Percentiles rank a stretch among this genome's conserved stretches.
phyloP scores from a whole-genome alignment of 1,140 invertebrate species.

The Uloborus diversus region DNA sequence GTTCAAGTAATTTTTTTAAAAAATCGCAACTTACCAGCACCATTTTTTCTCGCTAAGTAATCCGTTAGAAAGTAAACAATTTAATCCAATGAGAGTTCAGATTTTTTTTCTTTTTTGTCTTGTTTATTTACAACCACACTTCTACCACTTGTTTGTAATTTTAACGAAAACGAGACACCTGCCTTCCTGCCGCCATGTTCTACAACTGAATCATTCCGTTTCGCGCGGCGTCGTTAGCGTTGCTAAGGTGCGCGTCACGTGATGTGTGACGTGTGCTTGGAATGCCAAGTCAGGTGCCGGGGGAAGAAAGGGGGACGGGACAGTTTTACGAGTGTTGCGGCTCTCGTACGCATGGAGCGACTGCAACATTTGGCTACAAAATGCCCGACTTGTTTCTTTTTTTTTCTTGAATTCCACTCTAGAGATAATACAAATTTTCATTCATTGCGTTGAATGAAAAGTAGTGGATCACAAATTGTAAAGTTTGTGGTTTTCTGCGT shows the following conservation, averaged over 20 bases:
- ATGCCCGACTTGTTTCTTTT: background rate
- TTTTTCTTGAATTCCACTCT: background rate
- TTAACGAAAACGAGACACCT: slow-evolving; percentile 15
- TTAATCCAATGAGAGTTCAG: slow-evolving; percentile 42
- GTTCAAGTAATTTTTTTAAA: slow-evolving; percentile 7
- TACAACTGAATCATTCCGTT: slow-evolving; percentile 28
- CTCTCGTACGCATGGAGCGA: background rate
- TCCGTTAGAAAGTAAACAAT: slow-evolving; percentile 10
- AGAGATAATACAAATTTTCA: no score
- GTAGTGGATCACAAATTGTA: no score
- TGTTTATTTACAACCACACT: slow-evolving; percentile 12
- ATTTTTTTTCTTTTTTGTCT: no score
- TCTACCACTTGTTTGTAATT: slow-evolving; percentile 43
- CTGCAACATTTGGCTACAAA: slow-evolving; percentile 9
- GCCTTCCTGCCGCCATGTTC: slow-evolving; percentile 32
- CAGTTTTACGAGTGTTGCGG: slow-evolving; percentile 39
- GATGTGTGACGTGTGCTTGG: slow-evolving; percentile 30
- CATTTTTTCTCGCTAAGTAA: slow-evolving; percentile 20
- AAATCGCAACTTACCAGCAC: slow-evolving; percentile 30
- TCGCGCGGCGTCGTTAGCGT: slow-evolving; percentile 35
- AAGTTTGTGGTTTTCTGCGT: no score
- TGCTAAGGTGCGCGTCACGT: slow-evolving; percentile 31
- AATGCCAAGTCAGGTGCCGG: slow-evolving; percentile 34
- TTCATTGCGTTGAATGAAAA: no score
- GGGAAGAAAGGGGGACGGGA: background rate